Evolutionary conservation across 2,888 invertebrate genomes (phyloP).

Genomic region (Scotopteryx bipunctaria): DNA sequence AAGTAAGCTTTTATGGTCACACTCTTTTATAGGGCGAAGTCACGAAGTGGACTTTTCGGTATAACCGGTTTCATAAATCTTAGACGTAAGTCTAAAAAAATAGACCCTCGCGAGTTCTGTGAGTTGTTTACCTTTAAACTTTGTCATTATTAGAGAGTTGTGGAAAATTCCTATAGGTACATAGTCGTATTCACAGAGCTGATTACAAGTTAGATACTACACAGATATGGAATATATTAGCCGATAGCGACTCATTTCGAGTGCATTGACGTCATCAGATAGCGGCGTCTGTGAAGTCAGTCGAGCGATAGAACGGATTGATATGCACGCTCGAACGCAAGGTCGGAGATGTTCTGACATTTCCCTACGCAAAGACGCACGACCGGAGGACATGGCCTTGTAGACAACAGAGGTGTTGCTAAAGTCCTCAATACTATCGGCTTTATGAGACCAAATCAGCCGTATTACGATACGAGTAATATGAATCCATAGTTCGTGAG

Average conservation of each 20-base stretch:
- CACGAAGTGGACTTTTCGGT: constrained; percentile 1
- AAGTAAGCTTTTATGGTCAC: not conserved
- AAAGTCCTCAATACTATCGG: not conserved
- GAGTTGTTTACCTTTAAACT: constrained; percentile 13
- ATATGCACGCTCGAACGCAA: constrained; percentile 27
- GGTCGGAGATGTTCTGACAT: constrained; percentile 28
- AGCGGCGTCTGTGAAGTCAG: constrained; percentile 30
- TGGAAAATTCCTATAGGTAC: constrained; percentile 29
- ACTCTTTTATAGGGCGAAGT: not conserved
- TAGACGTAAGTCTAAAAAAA: no score
- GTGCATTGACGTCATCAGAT: constrained; percentile 37
- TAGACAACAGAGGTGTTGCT: constrained; percentile 7
- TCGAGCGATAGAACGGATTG: constrained; percentile 26
- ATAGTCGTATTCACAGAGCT: constrained; percentile 27
- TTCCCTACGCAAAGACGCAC: constrained; percentile 15
- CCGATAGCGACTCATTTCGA: constrained; percentile 29
- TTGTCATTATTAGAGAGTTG: constrained; percentile 15
- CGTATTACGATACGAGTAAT: no score
- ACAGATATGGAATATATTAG: constrained; percentile 28
- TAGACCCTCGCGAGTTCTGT: no score
- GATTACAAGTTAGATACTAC: no score
- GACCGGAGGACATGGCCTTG: constrained; percentile 12
- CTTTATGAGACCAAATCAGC: not conserved
- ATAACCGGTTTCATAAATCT: constrained; percentile 8
- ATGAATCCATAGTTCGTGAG: no score